Base-by-base conservation (phyloP, 64 coral and sea anemone genomes). In the Hydrozoanthus tunicans region DNA sequence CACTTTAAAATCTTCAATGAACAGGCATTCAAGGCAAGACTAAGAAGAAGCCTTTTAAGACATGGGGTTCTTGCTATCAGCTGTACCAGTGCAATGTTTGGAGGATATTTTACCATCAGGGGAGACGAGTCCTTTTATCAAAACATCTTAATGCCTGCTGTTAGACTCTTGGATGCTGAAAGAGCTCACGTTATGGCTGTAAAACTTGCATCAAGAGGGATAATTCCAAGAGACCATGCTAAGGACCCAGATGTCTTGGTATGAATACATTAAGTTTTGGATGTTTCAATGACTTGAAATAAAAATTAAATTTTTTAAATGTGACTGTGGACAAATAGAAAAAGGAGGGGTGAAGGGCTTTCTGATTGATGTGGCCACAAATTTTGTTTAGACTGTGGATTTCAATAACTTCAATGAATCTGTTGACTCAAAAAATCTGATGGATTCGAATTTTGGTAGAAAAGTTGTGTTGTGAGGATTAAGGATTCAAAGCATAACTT, bases 81-180 rank as follows among this genome's bases (percentile, higher is more conserved):
- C 6, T 96, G 95, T 51, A 94, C 95, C 15, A 89, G 81, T 23
- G 66, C 78, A 53, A 5, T 90, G 6, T 91, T 91, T 57, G 55
- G 89, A 53, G 65, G 90, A 10, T 95, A 95, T 66, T 95, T 91
- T 69, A 90, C 92, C 1, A 63, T 90, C 4, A 99, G 23, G 13
- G 97, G 97, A 85, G 89, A 99, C 53, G 97, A 99, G 56, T 43
- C 64, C 17, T 96, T 99, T 81, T 99, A 99, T 60, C 85, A 64
- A 79, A 79, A 64, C 11, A 70, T 94, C 2, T 4, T 99, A 17
- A 99, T 99, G 97, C 94, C 97, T 55, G 74, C 65, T 6, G 90
- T 92, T 0, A 95, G 79, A 77, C 64, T 90, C 7, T 17, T 99
- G 9, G 85, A 93, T 81, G 89, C 97, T 58, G 97, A 99, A 57